These are phyloP conservation scores for Plagodis pulveraria DNA, from an alignment of 2,888 invertebrate genomes.

Conservation along the genomic window DNA sequence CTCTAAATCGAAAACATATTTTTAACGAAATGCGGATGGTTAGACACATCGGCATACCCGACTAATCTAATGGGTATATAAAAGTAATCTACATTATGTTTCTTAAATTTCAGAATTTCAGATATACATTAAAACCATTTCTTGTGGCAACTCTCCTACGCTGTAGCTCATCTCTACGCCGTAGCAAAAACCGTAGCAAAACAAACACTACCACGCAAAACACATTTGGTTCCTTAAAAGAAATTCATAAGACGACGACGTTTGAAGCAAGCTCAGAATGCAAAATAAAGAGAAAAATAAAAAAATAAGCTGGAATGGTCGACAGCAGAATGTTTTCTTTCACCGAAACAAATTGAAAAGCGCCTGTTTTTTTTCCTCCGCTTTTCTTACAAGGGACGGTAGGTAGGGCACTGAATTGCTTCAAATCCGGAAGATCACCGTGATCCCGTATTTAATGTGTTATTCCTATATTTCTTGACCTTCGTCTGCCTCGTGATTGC, in stretches of 20 bases:
- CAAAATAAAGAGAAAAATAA: slow-evolving; percentile 44
- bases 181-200: background rate
- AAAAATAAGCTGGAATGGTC: slow-evolving; percentile 48
- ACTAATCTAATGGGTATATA: too few species aligned
- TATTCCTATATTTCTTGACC: slow-evolving; percentile 29
- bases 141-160: too few species aligned
- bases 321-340: slow-evolving; percentile 64
- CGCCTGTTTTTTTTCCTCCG: slow-evolving; percentile 39
- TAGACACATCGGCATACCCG: too few species aligned
- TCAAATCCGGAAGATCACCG: slow-evolving; percentile 43
- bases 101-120: too few species aligned
- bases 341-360: slow-evolving; percentile 65
- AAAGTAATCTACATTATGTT: too few species aligned
- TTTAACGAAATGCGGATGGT: too few species aligned
- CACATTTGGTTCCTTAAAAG: slow-evolving; percentile 1
- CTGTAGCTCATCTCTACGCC: background rate
- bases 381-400: slow-evolving; percentile 45
- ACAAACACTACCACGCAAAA: background rate
- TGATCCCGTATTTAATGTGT: slow-evolving; percentile 37
- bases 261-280: slow-evolving; percentile 28
- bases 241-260: slow-evolving; percentile 15
- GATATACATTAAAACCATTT: too few species aligned
- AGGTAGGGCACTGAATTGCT: slow-evolving; percentile 56
- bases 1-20: too few species aligned
- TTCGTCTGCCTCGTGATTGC: slow-evolving; percentile 13